A percentile compares a stretch with the other conserved stretches of the same genome.
Conservation (phyloP, 1,140 invertebrate genomes). For the Drosophila pectinifera region DNA sequence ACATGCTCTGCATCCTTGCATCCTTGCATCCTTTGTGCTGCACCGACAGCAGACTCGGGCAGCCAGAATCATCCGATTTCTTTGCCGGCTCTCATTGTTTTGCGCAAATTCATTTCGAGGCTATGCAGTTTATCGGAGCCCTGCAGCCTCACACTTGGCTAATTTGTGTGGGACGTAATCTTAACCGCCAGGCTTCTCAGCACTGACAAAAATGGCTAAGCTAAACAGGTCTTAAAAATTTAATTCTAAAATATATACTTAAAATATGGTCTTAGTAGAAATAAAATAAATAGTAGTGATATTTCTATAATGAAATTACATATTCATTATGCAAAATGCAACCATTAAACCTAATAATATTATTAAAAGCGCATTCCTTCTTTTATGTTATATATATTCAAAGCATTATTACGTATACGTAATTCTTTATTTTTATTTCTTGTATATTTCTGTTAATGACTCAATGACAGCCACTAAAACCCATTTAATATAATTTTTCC, state of each 20-base stretch:
- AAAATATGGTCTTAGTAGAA: no score
- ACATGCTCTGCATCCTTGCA: slow-evolving; percentile 22
- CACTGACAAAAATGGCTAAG: slow-evolving; percentile 3
- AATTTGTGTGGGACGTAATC: slow-evolving; percentile 57
- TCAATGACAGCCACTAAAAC: background rate
- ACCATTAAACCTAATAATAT: no score
- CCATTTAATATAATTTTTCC: background rate
- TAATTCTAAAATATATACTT: no score
- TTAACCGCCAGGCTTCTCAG: background rate
- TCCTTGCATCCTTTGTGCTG: slow-evolving; percentile 15
- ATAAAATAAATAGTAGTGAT: no score
- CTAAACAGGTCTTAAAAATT: no score
- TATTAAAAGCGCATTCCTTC: no score
- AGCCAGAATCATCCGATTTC: slow-evolving; percentile 19
- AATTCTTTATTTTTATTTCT: background rate
- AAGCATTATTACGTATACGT: no score
- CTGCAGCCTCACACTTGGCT: slow-evolving; percentile 67
- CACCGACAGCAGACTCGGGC: slow-evolving; percentile 12
- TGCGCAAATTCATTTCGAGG: slow-evolving; percentile 66
- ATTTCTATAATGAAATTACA: no score
- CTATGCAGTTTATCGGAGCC: slow-evolving; percentile 65
- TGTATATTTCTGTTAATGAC: no score
- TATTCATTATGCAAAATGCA: no score
- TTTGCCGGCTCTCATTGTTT: slow-evolving; percentile 39
- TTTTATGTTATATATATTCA: no score